Percentiles rank a stretch among this genome's conserved stretches.
Evolutionary conservation across 2,888 invertebrate species (phyloP).

Genomic region (Elegia similella): DNA sequence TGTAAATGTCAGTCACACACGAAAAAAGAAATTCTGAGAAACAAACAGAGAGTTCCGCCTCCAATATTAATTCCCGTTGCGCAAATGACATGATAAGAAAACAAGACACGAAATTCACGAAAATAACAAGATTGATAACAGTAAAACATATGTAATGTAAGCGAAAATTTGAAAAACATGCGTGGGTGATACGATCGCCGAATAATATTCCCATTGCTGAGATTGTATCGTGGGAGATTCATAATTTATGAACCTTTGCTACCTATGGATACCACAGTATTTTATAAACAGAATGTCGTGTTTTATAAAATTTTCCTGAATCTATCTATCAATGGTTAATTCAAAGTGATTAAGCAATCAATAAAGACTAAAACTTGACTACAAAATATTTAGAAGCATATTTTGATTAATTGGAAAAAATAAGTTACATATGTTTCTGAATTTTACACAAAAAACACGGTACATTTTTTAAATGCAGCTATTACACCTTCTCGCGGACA

Average conservation of each 20-base stretch:
- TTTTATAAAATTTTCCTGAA: neutral
- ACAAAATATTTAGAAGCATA: too few relatives aligned
- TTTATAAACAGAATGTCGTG: neutral
- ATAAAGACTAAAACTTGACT: too few relatives aligned
- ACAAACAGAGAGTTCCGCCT: neutral
- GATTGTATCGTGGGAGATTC: conserved; percentile 72
- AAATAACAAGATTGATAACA: neutral
- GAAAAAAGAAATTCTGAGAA: neutral
- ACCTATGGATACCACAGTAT: conserved; percentile 41
- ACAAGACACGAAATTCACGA: neutral
- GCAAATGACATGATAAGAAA: neutral
- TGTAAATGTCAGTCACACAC: too few relatives aligned
- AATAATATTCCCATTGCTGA: conserved; percentile 69
- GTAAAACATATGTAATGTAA: conserved; percentile 23
- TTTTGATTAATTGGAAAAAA: too few relatives aligned
- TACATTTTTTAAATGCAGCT: too few relatives aligned
- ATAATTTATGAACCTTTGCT: conserved; percentile 69
- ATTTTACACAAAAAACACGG: too few relatives aligned
- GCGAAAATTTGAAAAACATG: conserved; percentile 50
- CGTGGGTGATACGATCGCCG: conserved; percentile 51
- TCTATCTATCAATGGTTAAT: too few relatives aligned
- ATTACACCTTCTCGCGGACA: too few relatives aligned
- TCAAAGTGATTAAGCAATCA: too few relatives aligned
- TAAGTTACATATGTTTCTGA: too few relatives aligned
- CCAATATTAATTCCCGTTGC: neutral